Percentiles rank a stretch among this genome's conserved stretches.
Conservation (phyloP, 2,888 invertebrate genomes). For the Eristalis arbustorum region DNA sequence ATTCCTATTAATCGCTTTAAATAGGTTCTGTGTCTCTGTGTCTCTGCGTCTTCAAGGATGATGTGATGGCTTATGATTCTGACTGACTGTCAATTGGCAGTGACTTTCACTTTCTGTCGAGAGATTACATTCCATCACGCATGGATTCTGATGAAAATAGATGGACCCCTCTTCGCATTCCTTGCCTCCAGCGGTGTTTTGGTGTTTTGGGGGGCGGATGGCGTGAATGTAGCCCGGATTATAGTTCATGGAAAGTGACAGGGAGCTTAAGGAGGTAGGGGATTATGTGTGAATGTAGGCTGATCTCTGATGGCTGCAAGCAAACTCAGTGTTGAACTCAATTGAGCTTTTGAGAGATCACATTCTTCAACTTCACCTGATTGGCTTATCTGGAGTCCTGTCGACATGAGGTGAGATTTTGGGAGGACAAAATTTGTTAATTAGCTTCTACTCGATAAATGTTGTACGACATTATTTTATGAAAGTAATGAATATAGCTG, state of each 20-base stretch:
- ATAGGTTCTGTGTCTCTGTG: not conserved
- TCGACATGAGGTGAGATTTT: too few relatives aligned
- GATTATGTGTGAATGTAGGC: not conserved
- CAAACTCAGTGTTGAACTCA: too few relatives aligned
- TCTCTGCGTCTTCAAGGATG: not conserved
- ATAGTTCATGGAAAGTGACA: not conserved
- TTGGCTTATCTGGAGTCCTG: too few relatives aligned
- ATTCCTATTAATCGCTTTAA: not conserved
- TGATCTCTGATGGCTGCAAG: too few relatives aligned
- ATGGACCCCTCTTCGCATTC: not conserved
- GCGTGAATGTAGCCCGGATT: not conserved
- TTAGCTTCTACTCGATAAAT: too few relatives aligned
- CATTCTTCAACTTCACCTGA: too few relatives aligned
- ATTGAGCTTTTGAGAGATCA: too few relatives aligned
- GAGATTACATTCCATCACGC: not conserved
- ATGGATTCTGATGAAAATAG: not conserved
- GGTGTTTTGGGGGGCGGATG: not conserved
- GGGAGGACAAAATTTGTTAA: too few relatives aligned
- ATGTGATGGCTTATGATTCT: not conserved
- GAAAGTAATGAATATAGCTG: too few relatives aligned
- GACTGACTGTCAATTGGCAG: not conserved
- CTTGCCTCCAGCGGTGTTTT: not conserved
- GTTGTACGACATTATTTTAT: too few relatives aligned
- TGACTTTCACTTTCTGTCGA: not conserved
- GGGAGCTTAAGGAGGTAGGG: not conserved